phyloP scores from a whole-genome alignment of 2,888 invertebrate genomes.

The Euplexia lucipara region DNA sequence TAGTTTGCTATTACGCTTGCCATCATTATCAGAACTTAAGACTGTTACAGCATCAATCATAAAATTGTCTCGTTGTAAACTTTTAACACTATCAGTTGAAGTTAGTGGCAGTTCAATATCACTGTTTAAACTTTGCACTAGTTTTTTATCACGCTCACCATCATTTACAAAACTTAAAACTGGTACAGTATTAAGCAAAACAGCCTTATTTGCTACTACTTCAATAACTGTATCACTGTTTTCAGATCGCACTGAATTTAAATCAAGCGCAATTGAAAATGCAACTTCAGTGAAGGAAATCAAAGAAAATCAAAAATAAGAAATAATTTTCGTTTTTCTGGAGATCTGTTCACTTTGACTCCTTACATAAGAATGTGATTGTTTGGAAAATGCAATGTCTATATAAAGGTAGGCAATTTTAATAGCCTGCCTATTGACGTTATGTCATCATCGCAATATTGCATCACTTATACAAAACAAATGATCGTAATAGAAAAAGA shows the following conservation, averaged over 20 bases:
- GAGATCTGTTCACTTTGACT: slow-evolving; percentile 4
- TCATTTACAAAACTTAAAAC: too few relatives aligned
- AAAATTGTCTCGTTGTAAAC: background rate
- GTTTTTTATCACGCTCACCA: too few relatives aligned
- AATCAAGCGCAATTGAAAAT: background rate
- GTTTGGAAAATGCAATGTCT: background rate
- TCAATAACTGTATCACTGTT: background rate
- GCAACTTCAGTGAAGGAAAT: background rate
- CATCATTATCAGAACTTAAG: background rate
- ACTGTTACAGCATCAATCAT: background rate
- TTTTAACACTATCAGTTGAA: background rate
- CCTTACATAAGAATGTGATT: slow-evolving; percentile 31
- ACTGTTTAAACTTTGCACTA: too few relatives aligned
- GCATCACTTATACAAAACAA: slow-evolving; percentile 13
- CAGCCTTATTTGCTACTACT: too few relatives aligned
- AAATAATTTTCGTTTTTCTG: background rate
- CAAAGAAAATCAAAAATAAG: background rate
- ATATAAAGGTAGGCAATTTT: slow-evolving; percentile 23
- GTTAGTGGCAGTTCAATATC: too few relatives aligned
- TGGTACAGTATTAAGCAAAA: too few relatives aligned
- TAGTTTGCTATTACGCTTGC: background rate
- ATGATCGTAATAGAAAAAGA: background rate
- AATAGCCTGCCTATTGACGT: background rate
- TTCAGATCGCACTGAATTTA: background rate
- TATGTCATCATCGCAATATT: slow-evolving; percentile 26